phyloP scores from a whole-genome alignment of 2,797 vertebrate genomes.

The Amblyraja radiata region DNA sequence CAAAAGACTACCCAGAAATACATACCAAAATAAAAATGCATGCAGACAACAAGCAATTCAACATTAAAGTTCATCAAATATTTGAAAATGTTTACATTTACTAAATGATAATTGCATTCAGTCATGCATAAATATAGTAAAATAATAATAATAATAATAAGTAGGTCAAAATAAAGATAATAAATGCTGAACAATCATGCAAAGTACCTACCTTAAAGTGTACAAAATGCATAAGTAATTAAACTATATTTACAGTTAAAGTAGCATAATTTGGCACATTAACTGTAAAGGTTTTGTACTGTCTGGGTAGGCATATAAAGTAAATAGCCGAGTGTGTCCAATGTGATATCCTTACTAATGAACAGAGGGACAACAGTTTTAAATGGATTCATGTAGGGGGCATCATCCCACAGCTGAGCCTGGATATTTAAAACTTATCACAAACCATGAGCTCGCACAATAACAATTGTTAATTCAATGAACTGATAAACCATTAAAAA shows the following conservation, averaged over 20 bases:
- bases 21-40: not conserved
- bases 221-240: not conserved
- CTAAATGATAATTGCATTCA: not conserved
- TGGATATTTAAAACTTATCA: not conserved
- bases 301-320: not conserved
- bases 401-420: no score
- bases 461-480: not conserved
- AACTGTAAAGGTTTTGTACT: not conserved
- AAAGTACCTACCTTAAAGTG: slow-evolving; percentile 24
- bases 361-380: not conserved
- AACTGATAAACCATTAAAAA: not conserved
- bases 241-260: not conserved
- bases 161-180: slow-evolving; percentile 21
- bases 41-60: slow-evolving; percentile 6
- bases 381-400: not conserved
- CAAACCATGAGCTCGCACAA: not conserved
- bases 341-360: no score
- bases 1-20: slow-evolving; percentile 46
- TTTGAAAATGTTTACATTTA: not conserved
- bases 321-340: not conserved
- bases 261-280: not conserved
- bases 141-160: not conserved
- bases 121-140: slow-evolving; percentile 22
- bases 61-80: not conserved
- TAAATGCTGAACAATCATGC: slow-evolving; percentile 16